Percentiles rank a stretch among this genome's conserved stretches.
These are phyloP conservation scores for Telmatherina bonti DNA, from an alignment of 2,797 vertebrate genomes.

Conservation along the genomic window DNA sequence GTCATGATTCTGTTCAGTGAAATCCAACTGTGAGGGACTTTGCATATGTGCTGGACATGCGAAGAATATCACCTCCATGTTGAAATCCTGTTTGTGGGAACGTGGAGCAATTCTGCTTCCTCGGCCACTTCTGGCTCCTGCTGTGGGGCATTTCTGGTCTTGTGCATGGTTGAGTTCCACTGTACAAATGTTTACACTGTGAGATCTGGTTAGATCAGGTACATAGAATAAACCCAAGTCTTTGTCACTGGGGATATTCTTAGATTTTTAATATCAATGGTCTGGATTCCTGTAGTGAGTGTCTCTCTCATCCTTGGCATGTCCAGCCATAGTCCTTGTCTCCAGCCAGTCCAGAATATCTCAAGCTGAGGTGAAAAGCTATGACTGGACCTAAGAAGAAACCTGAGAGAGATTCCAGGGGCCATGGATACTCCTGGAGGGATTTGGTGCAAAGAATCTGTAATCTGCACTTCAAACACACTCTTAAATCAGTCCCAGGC, in stretches of 20 bases:
- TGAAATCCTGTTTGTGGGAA: conserved; percentile 79
- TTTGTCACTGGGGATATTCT: not conserved
- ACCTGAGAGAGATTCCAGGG: conserved; percentile 88
- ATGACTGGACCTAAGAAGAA: conserved; percentile 76
- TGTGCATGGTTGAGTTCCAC: not conserved
- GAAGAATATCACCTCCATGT: conserved; percentile 82
- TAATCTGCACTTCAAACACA: conserved; percentile 89
- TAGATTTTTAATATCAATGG: not conserved
- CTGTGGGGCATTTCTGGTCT: conserved; percentile 44
- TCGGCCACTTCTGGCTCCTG: conserved; percentile 56
- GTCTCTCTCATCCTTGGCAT: conserved; percentile 10
- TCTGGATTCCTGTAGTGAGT: not conserved
- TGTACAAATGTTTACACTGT: conserved; percentile 15
- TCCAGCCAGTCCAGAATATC: conserved; percentile 67
- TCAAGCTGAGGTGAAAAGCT: conserved; percentile 74
- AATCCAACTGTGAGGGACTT: conserved; percentile 51
- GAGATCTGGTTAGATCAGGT: conserved; percentile 26
- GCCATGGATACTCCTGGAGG: conserved; percentile 89
- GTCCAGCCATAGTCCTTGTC: conserved; percentile 45
- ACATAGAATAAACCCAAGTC: conserved; percentile 6
- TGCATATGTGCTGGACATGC: conserved; percentile 74
- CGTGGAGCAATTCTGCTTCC: conserved; percentile 58
- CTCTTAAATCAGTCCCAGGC: conserved; percentile 90
- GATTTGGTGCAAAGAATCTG: conserved; percentile 89
- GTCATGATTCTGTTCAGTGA: conserved; percentile 51